phyloP scores from a whole-genome alignment of 2,113 vertebrate genomes.

The Oreocharis arfaki region DNA sequence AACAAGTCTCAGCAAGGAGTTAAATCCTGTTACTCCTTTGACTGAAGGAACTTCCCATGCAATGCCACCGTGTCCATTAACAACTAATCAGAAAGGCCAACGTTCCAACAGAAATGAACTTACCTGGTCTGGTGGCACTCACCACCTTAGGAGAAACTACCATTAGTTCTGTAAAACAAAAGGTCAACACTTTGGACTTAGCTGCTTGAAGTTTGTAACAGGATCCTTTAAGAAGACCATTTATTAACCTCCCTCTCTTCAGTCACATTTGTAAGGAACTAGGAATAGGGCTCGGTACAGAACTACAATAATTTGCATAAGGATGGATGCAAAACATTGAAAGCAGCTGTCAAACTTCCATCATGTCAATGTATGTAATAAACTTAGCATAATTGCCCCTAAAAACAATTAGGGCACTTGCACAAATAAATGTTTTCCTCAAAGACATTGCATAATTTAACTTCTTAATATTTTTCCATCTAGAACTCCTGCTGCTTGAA shows the following conservation, averaged over 20 bases:
- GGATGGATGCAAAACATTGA: background rate
- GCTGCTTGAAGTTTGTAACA: background rate
- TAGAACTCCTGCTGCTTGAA: background rate
- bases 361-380: background rate
- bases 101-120: background rate
- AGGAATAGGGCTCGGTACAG: background rate
- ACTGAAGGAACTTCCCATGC: background rate
- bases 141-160: conserved; percentile 71
- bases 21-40: background rate
- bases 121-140: conserved; percentile 56
- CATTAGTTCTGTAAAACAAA: conserved; percentile 67
- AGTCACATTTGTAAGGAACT: background rate
- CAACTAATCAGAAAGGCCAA: background rate
- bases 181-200: conserved; percentile 34
- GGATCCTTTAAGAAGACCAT: background rate
- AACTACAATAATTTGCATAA: background rate
- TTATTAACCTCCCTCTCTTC: background rate
- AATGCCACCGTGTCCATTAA: background rate
- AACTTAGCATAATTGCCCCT: background rate
- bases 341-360: background rate
- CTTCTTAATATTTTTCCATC: background rate
- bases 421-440: background rate
- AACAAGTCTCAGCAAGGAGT: background rate
- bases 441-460: background rate
- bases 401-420: background rate